Conservation (phyloP, 2,113 vertebrate species). For the Aegotheles bennettii region DNA sequence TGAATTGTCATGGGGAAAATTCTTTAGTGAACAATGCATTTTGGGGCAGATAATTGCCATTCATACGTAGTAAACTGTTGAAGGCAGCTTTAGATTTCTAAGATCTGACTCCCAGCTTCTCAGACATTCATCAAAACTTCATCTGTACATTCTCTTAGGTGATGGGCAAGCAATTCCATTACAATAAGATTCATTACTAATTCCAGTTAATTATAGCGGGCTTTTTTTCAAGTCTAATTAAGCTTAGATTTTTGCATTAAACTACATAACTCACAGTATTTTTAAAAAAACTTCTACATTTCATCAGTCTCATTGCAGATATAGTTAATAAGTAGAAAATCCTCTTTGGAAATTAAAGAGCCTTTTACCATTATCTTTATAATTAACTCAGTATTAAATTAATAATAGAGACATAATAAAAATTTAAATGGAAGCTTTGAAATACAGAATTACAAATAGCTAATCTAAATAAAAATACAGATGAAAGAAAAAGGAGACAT, state of each 20-base stretch:
- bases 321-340: conserved; percentile 32
- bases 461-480: conserved; percentile 11
- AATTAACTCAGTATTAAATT: conserved; percentile 43
- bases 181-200: neutral
- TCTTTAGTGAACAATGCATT: neutral
- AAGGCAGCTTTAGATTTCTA: neutral
- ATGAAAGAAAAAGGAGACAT: neutral
- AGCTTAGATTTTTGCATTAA: neutral
- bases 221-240: conserved; percentile 28
- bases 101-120: neutral
- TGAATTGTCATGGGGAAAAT: neutral
- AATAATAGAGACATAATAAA: neutral
- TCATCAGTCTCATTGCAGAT: neutral
- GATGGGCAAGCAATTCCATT: neutral
- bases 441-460: conserved; percentile 13
- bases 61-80: neutral
- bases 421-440: conserved; percentile 7
- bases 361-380: conserved; percentile 3
- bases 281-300: neutral
- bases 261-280: neutral
- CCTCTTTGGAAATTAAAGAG: conserved; percentile 10
- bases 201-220: neutral
- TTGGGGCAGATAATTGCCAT: neutral
- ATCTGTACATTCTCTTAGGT: neutral
- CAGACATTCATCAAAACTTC: neutral